Percentiles rank a stretch among this genome's conserved stretches.
Conservation (phyloP, 2,797 vertebrate genomes). For the Botia almorhae region DNA sequence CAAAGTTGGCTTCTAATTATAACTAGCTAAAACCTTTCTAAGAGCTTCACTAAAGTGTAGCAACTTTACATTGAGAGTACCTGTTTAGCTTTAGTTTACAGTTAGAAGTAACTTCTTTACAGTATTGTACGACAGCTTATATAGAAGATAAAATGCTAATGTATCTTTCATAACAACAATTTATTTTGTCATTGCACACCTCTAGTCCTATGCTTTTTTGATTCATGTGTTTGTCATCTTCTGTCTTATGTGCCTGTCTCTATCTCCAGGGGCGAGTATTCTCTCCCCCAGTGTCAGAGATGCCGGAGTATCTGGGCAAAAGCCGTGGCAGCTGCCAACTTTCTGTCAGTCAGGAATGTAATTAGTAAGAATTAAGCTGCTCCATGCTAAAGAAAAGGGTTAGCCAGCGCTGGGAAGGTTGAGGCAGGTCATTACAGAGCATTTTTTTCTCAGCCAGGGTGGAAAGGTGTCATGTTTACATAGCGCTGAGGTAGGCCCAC, state of each 20-base stretch:
- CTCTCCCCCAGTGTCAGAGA: conserved; percentile 31
- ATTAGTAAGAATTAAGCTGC: conserved; percentile 93
- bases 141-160: neutral
- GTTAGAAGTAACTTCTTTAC: no score
- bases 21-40: no score
- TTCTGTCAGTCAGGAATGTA: conserved; percentile 95
- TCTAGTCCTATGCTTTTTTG: conserved; percentile 7
- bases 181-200: no score
- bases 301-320: conserved; percentile 69
- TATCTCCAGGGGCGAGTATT: conserved; percentile 17
- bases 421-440: conserved; percentile 79
- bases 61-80: no score
- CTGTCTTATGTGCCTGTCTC: conserved; percentile 12
- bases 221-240: conserved; percentile 20
- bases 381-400: conserved; percentile 83
- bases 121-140: neutral
- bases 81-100: no score
- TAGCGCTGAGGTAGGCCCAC: conserved; percentile 55
- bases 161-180: neutral
- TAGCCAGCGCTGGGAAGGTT: conserved; percentile 84
- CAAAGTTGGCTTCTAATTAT: no score
- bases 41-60: no score
- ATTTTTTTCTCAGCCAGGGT: conserved; percentile 73
- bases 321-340: conserved; percentile 83
- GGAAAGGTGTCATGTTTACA: conserved; percentile 80